Evolutionary conservation across 2,113 vertebrate species (phyloP), one percentile per base, ranked within the genome.

Genomic region (Scophthalmus maximus): DNA sequence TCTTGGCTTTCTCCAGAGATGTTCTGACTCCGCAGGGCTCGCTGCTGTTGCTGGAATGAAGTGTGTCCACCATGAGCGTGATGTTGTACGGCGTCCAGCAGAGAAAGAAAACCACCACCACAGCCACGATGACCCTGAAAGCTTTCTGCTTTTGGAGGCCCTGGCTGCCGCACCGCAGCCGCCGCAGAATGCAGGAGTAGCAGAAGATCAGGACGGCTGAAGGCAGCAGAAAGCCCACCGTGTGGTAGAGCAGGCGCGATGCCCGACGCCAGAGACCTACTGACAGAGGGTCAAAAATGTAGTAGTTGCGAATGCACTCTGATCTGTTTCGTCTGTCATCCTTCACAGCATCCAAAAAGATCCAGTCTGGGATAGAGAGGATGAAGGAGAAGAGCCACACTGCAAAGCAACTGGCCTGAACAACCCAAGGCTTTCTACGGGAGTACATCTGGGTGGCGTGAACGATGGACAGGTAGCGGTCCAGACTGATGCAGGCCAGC

Each of bases 391-490:
- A 59, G 3, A 44, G 32, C 96, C 96, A 97, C 20, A 96, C 85
- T 0, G 18, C 63, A 22, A 93, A 18, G n/a, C 95, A 95, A 76
- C 92, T 95, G 70, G 82, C 46, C 3, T 93, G 77, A 8, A 91
- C 86, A 0, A 81, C 50, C 52, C 67, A 69, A 0, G 90, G 76
- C 10, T 91, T 94, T 27, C 81, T 93, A 6, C 93, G 89, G 9
- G 94, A 95, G 91, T 95, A 96, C 90, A 96, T 94, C 67, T 95
- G 95, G 11, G 95, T 93, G 2, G 95, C 95, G 0, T 95, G 94
- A 20, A 97, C 94, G 0, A 97, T 95, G 66, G 93, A 96, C 68
- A 97, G 62, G 90, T 97, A 97, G 17, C 96, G 93, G 67, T 97
- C 95, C 5, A 95, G 76, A 68, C 96, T 97, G 89, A 97, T 96